These are phyloP conservation scores for Leuctra nigra DNA, from an alignment of 2,888 invertebrate species.

Conservation along the genomic window DNA sequence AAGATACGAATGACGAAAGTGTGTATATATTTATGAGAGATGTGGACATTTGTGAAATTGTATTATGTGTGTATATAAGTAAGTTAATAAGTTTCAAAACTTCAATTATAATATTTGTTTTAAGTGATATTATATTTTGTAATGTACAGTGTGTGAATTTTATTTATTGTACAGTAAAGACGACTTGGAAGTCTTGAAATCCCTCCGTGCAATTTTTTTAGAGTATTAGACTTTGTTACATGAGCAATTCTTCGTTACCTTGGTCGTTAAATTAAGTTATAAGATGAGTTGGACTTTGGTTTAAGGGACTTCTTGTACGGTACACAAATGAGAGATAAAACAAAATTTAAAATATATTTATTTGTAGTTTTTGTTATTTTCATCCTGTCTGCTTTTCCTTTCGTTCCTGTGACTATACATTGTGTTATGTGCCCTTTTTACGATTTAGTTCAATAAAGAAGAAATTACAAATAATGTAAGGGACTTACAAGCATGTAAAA, in stretches of 20 bases:
- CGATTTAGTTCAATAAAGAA: not conserved
- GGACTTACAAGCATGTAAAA: too few species aligned
- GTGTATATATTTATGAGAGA: not conserved
- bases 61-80: not conserved
- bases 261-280: constrained; percentile 1
- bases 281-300: constrained; percentile 16
- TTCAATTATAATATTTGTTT: not conserved
- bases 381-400: too few species aligned
- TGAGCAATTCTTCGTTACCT: not conserved
- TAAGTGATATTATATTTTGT: not conserved
- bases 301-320: constrained; percentile 14
- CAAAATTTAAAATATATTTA: not conserved
- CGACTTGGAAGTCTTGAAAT: not conserved
- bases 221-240: not conserved
- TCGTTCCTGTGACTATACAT: too few species aligned
- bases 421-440: not conserved
- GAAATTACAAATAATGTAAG: too few species aligned
- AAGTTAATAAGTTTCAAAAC: too few species aligned
- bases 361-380: too few species aligned
- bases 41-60: not conserved
- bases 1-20: not conserved
- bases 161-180: constrained; percentile 8
- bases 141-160: not conserved
- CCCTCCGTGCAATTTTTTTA: constrained; percentile 11
- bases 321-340: constrained; percentile 11